These are phyloP conservation scores for Myrmophylax atrothorax DNA, from an alignment of 2,113 vertebrate species.

Conservation along the genomic window DNA sequence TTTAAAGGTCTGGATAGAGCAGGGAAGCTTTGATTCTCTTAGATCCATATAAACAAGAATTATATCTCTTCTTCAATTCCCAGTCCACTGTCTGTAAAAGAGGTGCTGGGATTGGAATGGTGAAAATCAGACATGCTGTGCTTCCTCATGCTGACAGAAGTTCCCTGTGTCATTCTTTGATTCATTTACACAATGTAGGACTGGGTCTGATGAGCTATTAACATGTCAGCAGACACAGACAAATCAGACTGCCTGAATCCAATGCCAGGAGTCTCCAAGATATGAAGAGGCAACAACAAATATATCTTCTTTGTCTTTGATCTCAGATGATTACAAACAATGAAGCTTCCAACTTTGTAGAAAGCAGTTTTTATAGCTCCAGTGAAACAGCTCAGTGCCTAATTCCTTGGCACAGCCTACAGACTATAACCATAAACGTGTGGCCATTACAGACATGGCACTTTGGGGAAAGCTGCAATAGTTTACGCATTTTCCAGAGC, in stretches of 20 bases:
- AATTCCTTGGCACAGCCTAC: background rate
- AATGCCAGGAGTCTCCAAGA: background rate
- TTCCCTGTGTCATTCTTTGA: background rate
- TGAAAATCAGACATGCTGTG: background rate
- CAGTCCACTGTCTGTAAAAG: background rate
- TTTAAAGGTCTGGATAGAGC: background rate
- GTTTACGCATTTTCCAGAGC: background rate
- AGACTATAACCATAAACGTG: background rate
- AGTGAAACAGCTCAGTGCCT: background rate
- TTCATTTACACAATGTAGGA: background rate
- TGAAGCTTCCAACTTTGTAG: background rate
- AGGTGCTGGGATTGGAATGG: background rate
- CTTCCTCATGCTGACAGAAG: background rate
- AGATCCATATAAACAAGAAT: background rate
- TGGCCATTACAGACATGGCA: constrained; percentile 9
- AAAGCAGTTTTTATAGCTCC: background rate
- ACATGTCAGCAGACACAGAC: background rate
- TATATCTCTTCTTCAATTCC: background rate
- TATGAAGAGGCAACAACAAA: background rate
- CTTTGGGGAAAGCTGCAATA: constrained; percentile 17
- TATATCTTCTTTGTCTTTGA: background rate
- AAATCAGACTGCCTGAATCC: background rate
- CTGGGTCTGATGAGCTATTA: background rate
- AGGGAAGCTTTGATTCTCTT: background rate
- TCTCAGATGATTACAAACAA: background rate